Evolutionary conservation across 2,113 vertebrate species (phyloP).

Genomic region (Helogale parvula): DNA sequence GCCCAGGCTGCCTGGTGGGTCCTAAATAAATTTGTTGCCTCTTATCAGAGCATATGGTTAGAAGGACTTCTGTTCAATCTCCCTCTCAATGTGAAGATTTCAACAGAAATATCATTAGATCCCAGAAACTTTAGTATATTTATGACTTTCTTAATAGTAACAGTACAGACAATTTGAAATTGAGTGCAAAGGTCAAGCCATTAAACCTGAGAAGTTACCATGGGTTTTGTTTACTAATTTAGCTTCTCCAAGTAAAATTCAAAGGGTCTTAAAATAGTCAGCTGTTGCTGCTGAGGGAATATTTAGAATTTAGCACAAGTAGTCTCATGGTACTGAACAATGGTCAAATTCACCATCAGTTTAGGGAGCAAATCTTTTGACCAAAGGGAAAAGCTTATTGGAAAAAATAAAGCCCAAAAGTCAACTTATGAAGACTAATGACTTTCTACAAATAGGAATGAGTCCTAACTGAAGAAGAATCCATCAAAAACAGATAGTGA

Average conservation of each 20-base stretch:
- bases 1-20: not conserved
- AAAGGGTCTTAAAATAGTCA: not conserved
- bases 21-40: not conserved
- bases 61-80: not conserved
- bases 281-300: not conserved
- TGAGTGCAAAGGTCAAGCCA: not conserved
- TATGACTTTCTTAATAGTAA: not conserved
- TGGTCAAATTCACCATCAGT: not conserved
- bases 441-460: conserved; percentile 35
- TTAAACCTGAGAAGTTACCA: not conserved
- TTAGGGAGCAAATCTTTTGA: conserved; percentile 20
- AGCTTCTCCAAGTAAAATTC: not conserved
- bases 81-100: not conserved
- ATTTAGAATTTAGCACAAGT: not conserved
- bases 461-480: not conserved
- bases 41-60: not conserved
- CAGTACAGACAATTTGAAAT: not conserved
- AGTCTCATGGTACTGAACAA: not conserved
- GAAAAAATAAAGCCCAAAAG: conserved; percentile 46
- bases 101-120: not conserved
- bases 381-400: not conserved
- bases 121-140: not conserved
- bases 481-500: not conserved
- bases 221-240: not conserved
- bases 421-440: conserved; percentile 28